phyloP scores from a whole-genome alignment of 2,888 invertebrate genomes.

The Hetaerina titia region DNA sequence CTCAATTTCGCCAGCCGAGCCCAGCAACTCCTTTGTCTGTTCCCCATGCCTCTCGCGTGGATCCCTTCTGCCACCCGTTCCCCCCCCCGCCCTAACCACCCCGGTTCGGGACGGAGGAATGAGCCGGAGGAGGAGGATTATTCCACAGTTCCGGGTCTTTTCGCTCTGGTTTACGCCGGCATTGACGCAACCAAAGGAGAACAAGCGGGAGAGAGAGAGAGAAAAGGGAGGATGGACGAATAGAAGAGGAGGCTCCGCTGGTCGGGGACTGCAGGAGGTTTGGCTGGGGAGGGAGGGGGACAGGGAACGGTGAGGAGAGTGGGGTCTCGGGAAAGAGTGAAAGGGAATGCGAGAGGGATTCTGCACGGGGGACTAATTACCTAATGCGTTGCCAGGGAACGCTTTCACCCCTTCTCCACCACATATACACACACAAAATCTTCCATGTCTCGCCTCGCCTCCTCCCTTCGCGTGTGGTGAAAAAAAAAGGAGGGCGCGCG shows the following conservation, averaged over 20 bases:
- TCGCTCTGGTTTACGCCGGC: neutral
- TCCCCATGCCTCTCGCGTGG: neutral
- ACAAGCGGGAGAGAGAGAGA: neutral
- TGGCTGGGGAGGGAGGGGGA: neutral
- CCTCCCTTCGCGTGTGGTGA: neutral
- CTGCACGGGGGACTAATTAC: conserved; percentile 46
- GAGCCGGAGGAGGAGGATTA: neutral
- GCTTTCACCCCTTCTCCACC: neutral
- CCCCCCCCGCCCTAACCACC: neutral
- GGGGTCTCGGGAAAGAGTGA: neutral
- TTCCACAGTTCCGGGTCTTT: conserved; percentile 24
- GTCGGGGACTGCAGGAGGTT: neutral
- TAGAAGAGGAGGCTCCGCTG: neutral
- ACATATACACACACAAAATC: neutral
- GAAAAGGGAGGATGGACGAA: neutral
- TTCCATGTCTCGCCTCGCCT: neutral
- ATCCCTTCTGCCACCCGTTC: neutral
- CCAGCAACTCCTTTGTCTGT: neutral
- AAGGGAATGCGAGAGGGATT: neutral
- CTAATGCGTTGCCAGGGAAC: conserved; percentile 44
- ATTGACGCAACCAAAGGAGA: neutral
- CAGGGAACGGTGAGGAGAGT: neutral
- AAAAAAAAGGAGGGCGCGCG: neutral
- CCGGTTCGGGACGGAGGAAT: neutral
- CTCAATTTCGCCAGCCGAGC: neutral